phyloP scores from a whole-genome alignment of 2,113 vertebrate genomes.

The Tupaia tana region DNA sequence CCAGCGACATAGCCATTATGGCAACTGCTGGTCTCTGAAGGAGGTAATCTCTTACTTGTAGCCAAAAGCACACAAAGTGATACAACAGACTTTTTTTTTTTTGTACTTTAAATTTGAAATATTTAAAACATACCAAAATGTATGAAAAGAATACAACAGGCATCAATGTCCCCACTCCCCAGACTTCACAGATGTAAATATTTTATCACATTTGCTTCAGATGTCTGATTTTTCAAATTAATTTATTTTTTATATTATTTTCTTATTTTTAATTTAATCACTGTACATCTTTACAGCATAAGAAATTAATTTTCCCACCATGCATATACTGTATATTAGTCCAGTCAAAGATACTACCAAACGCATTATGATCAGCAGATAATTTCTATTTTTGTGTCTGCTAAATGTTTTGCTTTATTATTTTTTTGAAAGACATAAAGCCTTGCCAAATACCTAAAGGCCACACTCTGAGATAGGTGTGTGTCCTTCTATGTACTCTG shows the following conservation, averaged over 20 bases:
- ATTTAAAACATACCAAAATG: neutral
- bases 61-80: neutral
- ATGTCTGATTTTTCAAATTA: neutral
- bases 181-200: neutral
- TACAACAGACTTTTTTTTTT: neutral
- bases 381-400: no score
- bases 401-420: no score
- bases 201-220: neutral
- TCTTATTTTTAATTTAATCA: no score
- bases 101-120: constrained; percentile 24
- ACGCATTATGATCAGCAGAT: no score
- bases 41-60: neutral
- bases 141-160: neutral
- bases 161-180: neutral
- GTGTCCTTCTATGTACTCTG: neutral
- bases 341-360: no score
- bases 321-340: no score
- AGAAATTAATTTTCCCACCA: no score
- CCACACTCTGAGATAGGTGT: neutral
- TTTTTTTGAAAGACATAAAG: neutral
- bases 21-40: no score
- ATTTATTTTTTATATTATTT: no score
- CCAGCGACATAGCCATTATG: no score
- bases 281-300: no score
- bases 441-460: neutral